A percentile compares a stretch with the other conserved stretches of the same genome.
phyloP scores from a whole-genome alignment of 1,140 invertebrate genomes.

The Megathymus violae region DNA sequence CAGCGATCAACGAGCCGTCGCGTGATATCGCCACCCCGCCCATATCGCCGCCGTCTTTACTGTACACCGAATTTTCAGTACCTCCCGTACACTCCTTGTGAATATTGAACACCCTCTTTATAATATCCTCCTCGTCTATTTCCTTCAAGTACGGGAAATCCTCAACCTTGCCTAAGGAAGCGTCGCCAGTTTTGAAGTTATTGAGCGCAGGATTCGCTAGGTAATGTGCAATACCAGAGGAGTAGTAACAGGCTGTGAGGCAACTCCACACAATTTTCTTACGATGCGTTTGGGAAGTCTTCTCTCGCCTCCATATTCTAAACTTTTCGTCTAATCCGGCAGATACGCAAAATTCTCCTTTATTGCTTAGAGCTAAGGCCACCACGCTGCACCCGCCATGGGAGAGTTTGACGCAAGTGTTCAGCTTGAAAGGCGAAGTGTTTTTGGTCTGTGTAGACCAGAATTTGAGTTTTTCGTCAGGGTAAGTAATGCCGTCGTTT shows the following conservation, averaged over 20 bases:
- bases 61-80: constrained; percentile 27
- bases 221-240: constrained; percentile 61
- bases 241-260: constrained; percentile 75
- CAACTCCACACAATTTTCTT: constrained; percentile 61
- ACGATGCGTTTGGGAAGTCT: constrained; percentile 34
- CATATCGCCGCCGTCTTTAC: constrained; percentile 52
- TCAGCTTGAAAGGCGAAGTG: constrained; percentile 60
- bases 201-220: constrained; percentile 57
- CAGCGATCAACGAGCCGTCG: constrained; percentile 78
- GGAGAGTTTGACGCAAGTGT: constrained; percentile 71
- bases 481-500: constrained; percentile 67
- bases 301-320: constrained; percentile 68
- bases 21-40: constrained; percentile 75
- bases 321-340: constrained; percentile 72
- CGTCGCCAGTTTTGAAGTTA: constrained; percentile 58
- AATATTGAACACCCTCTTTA: constrained; percentile 62
- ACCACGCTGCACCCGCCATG: constrained; percentile 73
- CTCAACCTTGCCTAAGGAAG: constrained; percentile 33
- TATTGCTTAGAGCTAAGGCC: constrained; percentile 60
- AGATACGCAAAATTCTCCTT: constrained; percentile 68
- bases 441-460: constrained; percentile 52
- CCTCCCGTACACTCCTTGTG: constrained; percentile 54
- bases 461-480: constrained; percentile 76
- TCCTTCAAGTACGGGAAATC: constrained; percentile 55
- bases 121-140: constrained; percentile 50